Base-by-base conservation (phyloP, 2,888 invertebrate species). In the Choreutis nemorana region DNA sequence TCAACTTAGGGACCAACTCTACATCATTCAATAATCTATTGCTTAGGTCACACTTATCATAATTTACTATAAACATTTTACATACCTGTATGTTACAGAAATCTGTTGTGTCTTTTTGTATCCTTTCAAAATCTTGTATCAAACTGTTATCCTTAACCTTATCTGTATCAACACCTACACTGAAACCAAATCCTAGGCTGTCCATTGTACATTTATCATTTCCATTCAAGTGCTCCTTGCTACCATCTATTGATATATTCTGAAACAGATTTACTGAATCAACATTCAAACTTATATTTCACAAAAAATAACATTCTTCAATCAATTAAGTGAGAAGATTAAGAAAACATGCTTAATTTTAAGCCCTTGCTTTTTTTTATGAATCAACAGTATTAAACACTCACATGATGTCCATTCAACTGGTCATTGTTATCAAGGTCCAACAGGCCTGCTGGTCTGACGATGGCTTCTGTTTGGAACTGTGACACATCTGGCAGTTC, bases 381-480 rank as follows among this genome's bases (percentile, higher is more conserved):
- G 8, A 2, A 23, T 6, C 2, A 9, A n/a, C 23, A 2, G 7
- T 6, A n/a, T 9, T 23, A 9, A 20, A 20, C 32, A 55, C 75
- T 65, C 32, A 78, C 78, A 65, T 77, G 79, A 58, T 82, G 81
- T 33, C 82, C 83, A 50, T 83, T 84, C 33, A 78, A 67, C 44
- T 78, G 81, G 46, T 81, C 78, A 52, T 68, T 66, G 43, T 72
- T 70, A 45, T 81, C 81, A 39, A 83, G 57, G 49, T 75, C 73
- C 31, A 72, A 43, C 36, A 78, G 42, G 44, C 87, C 87, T 24
- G 83, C 81, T 0, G 88, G 87, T 42, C 87, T 72, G 25, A 75
- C 73, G 32, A 81, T 81, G 1, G 86, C 82, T 50, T 85, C 89
- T 13, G 78, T 78, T 39, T 83, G 75, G 47, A 89, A 89, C 42